Conservation (phyloP, 2,113 vertebrate species). For the Pluvialis apricaria region DNA sequence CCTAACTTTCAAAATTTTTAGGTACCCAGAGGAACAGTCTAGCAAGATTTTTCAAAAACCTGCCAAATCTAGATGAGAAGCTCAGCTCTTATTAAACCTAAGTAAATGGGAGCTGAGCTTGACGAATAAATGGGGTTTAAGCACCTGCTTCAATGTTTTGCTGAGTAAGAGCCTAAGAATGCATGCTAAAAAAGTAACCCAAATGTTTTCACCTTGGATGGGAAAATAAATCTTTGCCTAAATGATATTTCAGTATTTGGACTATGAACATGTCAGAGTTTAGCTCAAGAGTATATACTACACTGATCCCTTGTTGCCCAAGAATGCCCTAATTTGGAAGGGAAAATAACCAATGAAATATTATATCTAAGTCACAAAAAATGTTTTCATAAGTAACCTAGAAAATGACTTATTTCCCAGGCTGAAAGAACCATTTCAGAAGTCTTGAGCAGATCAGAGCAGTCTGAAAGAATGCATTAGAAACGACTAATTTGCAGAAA, state of each 20-base stretch:
- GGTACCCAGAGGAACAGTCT: not conserved
- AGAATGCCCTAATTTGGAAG: conserved; percentile 15
- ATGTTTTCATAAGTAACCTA: not conserved
- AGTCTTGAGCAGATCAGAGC: not conserved
- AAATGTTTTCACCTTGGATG: not conserved
- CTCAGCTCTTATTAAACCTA: not conserved
- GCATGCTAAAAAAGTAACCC: not conserved
- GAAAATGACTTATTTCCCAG: conserved; percentile 8
- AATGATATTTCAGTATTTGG: conserved; percentile 12
- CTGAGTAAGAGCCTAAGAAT: conserved; percentile 16
- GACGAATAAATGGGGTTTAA: not conserved
- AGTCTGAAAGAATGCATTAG: not conserved
- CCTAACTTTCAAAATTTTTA: not conserved
- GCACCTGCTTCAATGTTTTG: conserved; percentile 5
- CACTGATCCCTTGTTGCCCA: not conserved
- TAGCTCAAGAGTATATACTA: not conserved
- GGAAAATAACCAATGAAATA: conserved; percentile 3
- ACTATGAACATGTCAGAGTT: not conserved
- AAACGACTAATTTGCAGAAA: conserved; percentile 12
- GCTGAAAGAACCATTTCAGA: not conserved
- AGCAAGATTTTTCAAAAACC: not conserved
- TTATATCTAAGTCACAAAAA: not conserved
- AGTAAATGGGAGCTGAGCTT: not conserved
- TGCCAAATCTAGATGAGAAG: not conserved
- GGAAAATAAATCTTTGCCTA: conserved; percentile 20